phyloP scores from a whole-genome alignment of 1,140 invertebrate species.

The Mycetomoellerius zeteki region DNA sequence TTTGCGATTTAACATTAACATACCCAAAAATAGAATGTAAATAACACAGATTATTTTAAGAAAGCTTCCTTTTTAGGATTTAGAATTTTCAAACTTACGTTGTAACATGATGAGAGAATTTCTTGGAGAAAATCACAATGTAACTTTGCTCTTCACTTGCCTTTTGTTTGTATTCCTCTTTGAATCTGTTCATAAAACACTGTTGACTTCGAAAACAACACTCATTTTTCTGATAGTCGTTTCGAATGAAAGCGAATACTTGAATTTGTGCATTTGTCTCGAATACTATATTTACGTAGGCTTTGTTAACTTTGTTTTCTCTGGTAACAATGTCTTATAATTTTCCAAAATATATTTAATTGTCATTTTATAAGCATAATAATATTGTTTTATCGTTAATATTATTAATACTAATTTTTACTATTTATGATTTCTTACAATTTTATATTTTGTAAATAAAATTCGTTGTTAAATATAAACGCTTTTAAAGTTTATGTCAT shows the following conservation, averaged over 20 bases:
- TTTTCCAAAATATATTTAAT: neutral
- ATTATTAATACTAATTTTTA: neutral
- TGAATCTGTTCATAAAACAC: conserved; percentile 28
- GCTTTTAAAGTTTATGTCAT: neutral
- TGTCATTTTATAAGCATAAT: neutral
- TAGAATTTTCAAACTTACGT: neutral
- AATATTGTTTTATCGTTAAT: neutral
- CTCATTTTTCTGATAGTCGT: neutral
- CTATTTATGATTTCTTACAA: neutral
- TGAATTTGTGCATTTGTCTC: conserved; percentile 1
- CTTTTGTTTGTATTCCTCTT: neutral
- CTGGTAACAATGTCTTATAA: neutral
- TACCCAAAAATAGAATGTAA: neutral
- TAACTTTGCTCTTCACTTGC: neutral
- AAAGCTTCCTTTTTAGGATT: neutral
- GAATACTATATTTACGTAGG: neutral
- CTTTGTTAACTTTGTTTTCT: neutral
- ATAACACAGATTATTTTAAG: conserved; percentile 8
- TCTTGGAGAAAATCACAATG: neutral
- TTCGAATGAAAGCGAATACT: conserved; percentile 12
- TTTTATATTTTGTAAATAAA: neutral
- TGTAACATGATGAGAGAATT: neutral
- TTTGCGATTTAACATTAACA: neutral
- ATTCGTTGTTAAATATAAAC: neutral
- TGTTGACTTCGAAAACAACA: conserved; percentile 11